A percentile compares a stretch with the other conserved stretches of the same genome.
phyloP scores from a whole-genome alignment of 1,140 invertebrate genomes.

The Lucilia sericata region DNA sequence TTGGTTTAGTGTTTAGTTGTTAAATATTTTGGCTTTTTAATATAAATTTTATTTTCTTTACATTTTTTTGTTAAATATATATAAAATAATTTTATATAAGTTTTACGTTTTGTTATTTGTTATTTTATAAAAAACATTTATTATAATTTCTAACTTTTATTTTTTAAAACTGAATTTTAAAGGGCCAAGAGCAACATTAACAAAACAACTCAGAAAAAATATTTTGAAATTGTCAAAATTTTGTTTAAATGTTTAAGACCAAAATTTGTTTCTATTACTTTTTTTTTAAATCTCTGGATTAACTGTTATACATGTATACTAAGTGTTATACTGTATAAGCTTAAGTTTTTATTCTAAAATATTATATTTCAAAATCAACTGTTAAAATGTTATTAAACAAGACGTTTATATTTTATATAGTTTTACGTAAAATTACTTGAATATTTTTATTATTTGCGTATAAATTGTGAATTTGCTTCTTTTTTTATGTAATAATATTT shows the following conservation, averaged over 20 bases:
- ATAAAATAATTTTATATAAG: neutral
- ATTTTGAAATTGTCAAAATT: neutral
- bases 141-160: neutral
- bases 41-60: neutral
- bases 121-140: neutral
- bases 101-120: neutral
- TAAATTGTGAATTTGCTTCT: no score
- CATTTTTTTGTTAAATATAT: neutral
- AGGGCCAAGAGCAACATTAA: no score
- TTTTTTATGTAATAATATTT: no score
- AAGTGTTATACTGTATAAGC: neutral
- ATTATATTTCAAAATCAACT: neutral
- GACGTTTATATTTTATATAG: neutral
- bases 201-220: no score
- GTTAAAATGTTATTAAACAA: neutral
- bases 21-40: neutral
- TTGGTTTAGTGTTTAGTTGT: neutral
- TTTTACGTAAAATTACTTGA: neutral
- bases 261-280: neutral
- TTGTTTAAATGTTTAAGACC: slow-evolving; percentile 3
- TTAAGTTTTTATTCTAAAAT: neutral
- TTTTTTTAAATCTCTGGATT: neutral
- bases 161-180: no score
- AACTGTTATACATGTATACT: slow-evolving; percentile 7
- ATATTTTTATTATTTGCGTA: no score